These are phyloP conservation scores for Yponomeuta plumbellus DNA, from an alignment of 2,888 invertebrate species.

Conservation along the genomic window DNA sequence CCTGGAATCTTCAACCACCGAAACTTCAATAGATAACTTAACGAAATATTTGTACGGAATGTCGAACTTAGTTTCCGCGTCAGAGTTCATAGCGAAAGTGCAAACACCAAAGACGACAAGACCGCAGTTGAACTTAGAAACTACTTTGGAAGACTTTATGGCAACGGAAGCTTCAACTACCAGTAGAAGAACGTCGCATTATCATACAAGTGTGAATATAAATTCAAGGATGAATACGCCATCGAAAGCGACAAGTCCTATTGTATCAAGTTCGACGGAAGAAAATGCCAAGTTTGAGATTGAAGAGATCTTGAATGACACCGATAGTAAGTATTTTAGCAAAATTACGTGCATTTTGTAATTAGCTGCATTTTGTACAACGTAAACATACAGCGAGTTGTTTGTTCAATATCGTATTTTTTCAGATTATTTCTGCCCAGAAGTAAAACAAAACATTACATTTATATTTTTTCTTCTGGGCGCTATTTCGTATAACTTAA, in stretches of 20 bases:
- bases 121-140: constrained; percentile 33
- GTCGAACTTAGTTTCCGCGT: constrained; percentile 57
- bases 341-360: not conserved
- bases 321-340: constrained; percentile 49
- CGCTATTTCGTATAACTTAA: too few species aligned
- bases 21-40: constrained; percentile 51
- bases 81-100: constrained; percentile 57
- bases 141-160: constrained; percentile 48
- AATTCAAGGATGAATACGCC: constrained; percentile 27
- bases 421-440: too few species aligned
- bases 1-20: constrained; percentile 37
- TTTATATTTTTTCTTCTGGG: too few species aligned
- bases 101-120: constrained; percentile 38
- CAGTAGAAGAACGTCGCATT: constrained; percentile 28
- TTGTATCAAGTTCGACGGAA: constrained; percentile 41
- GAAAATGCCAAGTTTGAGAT: constrained; percentile 79
- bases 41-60: constrained; percentile 52
- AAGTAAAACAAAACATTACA: too few species aligned
- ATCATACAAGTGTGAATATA: constrained; percentile 30
- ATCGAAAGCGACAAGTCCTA: constrained; percentile 26
- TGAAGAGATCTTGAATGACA: constrained; percentile 80
- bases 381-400: too few species aligned
- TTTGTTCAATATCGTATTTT: too few species aligned
- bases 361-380: too few species aligned
- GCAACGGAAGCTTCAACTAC: constrained; percentile 36